These are phyloP conservation scores for Ornithoptera alexandrae DNA, from an alignment of 2,888 invertebrate genomes.

Conservation along the genomic window DNA sequence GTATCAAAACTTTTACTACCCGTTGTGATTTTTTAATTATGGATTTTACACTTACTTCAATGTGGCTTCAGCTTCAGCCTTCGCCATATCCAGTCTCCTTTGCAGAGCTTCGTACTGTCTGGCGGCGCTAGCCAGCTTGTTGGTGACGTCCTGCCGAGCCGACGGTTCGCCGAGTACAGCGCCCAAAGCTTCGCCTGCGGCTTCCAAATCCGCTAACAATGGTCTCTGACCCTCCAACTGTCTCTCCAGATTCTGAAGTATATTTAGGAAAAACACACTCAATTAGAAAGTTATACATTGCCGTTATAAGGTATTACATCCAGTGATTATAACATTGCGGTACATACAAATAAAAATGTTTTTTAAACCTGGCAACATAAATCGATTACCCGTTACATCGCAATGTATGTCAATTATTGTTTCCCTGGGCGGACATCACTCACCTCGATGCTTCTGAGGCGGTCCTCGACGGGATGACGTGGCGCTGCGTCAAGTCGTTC, in stretches of 20 bases:
- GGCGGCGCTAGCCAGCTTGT: constrained; percentile 91
- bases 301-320: too few relatives aligned
- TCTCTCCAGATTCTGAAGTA: constrained; percentile 84
- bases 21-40: neutral
- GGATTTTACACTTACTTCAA: constrained; percentile 70
- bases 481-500: constrained; percentile 92
- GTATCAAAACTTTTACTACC: neutral
- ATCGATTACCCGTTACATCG: too few relatives aligned
- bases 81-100: constrained; percentile 92
- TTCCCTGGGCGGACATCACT: constrained; percentile 22
- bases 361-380: too few relatives aligned
- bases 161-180: constrained; percentile 94
- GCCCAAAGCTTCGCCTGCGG: constrained; percentile 93
- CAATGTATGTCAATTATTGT: too few relatives aligned
- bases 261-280: too few relatives aligned
- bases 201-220: constrained; percentile 91
- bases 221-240: constrained; percentile 94
- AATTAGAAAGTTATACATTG: too few relatives aligned
- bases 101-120: constrained; percentile 93
- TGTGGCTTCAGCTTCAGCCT: constrained; percentile 93
- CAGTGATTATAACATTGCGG: too few relatives aligned
- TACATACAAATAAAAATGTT: too few relatives aligned
- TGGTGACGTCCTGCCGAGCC: constrained; percentile 93
- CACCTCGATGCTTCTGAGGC: constrained; percentile 90
- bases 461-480: constrained; percentile 92